These are phyloP conservation scores for Brachionus koreanus DNA, from an alignment of 1,140 invertebrate genomes.

Conservation along the genomic window DNA sequence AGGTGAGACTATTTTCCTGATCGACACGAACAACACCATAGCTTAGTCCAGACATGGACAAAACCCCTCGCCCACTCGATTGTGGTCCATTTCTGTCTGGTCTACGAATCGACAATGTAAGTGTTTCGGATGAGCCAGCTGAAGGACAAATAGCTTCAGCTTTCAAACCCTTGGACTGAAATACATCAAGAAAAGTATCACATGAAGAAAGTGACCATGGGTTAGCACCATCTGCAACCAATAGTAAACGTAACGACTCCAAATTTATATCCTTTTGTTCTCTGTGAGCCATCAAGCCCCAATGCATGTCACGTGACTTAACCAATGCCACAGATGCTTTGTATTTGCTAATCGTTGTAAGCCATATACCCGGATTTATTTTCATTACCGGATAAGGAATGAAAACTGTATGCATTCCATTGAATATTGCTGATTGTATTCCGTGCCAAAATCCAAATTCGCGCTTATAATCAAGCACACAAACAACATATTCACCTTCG, in stretches of 20 bases:
- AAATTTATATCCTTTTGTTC: slow-evolving; percentile 96
- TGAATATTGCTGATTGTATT: slow-evolving; percentile 84
- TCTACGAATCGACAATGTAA: slow-evolving; percentile 83
- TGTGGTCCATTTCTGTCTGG: slow-evolving; percentile 69
- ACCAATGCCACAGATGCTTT: slow-evolving; percentile 95
- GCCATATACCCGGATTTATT: slow-evolving; percentile 94
- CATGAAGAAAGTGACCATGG: slow-evolving; percentile 97
- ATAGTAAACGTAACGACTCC: slow-evolving; percentile 77
- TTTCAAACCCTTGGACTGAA: slow-evolving; percentile 77
- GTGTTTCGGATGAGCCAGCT: slow-evolving; percentile 87
- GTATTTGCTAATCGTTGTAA: slow-evolving; percentile 99
- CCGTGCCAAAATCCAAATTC: slow-evolving; percentile 88
- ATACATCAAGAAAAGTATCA: slow-evolving; percentile 95
- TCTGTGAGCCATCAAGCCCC: slow-evolving; percentile 79
- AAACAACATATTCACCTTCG: slow-evolving; percentile 83
- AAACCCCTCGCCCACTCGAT: slow-evolving; percentile 88
- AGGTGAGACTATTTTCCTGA: slow-evolving; percentile 96
- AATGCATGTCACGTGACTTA: slow-evolving; percentile 95
- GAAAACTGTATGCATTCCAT: slow-evolving; percentile 99
- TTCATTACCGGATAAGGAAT: slow-evolving; percentile 99
- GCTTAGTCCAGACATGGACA: slow-evolving; percentile 96
- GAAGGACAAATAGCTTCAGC: slow-evolving; percentile 96
- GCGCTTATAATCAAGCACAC: slow-evolving; percentile 92
- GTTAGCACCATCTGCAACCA: slow-evolving; percentile 96
- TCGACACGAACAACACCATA: slow-evolving; percentile 96